Evolutionary conservation across 2,113 vertebrate species (phyloP).

Genomic region (Ariopsis seemanni): DNA sequence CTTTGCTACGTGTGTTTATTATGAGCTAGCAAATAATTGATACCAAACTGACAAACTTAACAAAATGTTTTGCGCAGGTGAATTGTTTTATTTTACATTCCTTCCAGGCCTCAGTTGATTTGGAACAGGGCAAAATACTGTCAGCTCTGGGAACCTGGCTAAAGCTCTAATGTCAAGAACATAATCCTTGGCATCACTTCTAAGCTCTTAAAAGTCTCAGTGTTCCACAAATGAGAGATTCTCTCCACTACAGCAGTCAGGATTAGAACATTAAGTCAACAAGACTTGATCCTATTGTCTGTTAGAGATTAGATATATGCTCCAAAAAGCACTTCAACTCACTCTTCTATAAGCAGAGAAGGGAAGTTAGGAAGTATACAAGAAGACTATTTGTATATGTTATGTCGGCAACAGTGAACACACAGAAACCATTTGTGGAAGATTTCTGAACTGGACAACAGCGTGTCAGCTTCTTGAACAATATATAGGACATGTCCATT

Average conservation of each 20-base stretch:
- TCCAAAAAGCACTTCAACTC: constrained; percentile 11
- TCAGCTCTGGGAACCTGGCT: constrained; percentile 24
- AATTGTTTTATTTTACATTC: background rate
- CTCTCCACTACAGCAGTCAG: constrained; percentile 21
- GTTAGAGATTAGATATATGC: background rate
- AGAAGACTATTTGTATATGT: background rate
- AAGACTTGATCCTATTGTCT: constrained; percentile 23
- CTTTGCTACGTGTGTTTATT: background rate
- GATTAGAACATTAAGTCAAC: constrained; percentile 28
- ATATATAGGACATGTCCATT: background rate
- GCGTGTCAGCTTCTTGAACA: background rate
- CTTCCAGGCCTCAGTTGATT: constrained; percentile 9
- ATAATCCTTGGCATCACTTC: constrained; percentile 36
- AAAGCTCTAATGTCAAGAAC: constrained; percentile 32
- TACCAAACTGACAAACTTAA: background rate
- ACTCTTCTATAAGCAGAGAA: background rate
- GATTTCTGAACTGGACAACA: background rate
- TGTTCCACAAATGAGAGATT: constrained; percentile 16
- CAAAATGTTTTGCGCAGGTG: background rate
- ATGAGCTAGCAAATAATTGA: background rate
- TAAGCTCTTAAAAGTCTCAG: constrained; percentile 19
- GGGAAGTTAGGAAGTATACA: background rate
- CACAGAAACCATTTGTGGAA: background rate
- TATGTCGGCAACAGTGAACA: background rate
- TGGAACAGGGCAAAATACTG: constrained; percentile 12